A percentile compares a stretch with the other conserved stretches of the same genome.
Conservation (phyloP, 2,888 invertebrate genomes). For the Stenurella melanura region DNA sequence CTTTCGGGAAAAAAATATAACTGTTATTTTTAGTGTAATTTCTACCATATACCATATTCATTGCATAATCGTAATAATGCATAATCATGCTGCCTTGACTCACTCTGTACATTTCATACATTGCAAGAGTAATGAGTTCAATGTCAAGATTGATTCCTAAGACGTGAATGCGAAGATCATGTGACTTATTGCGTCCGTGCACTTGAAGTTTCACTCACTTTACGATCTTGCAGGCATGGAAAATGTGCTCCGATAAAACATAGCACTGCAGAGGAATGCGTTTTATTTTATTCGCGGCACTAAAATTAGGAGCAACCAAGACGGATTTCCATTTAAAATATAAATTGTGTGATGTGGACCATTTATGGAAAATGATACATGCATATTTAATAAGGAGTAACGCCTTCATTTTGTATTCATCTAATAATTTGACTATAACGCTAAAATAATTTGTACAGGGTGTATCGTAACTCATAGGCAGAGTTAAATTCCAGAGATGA, state of each 20-base stretch:
- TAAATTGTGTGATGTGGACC: too few relatives aligned
- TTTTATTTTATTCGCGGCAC: not conserved
- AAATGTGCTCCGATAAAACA: constrained; percentile 14
- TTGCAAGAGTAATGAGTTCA: constrained; percentile 20
- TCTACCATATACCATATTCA: not conserved
- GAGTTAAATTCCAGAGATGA: too few relatives aligned
- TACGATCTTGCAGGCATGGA: constrained; percentile 6
- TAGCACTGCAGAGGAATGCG: not conserved
- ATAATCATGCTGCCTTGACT: not conserved
- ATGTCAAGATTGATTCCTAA: constrained; percentile 32
- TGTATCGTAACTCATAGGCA: too few relatives aligned
- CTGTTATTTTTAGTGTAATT: too few relatives aligned
- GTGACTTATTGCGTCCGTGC: constrained; percentile 38
- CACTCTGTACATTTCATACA: constrained; percentile 7
- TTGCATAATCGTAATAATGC: not conserved
- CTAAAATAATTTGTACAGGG: too few relatives aligned
- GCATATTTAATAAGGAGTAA: too few relatives aligned
- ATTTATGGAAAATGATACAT: too few relatives aligned
- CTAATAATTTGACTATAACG: too few relatives aligned
- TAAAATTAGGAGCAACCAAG: too few relatives aligned
- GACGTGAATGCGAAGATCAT: constrained; percentile 25
- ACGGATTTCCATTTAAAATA: too few relatives aligned
- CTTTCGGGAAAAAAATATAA: too few relatives aligned
- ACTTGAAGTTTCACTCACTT: constrained; percentile 38
- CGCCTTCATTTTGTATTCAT: too few relatives aligned